Evolutionary conservation across 37 sponge, comb jelly and placozoan genomes (phyloP), one percentile per base, ranked within the genome.

Genomic region (Theonella swinhoei): DNA sequence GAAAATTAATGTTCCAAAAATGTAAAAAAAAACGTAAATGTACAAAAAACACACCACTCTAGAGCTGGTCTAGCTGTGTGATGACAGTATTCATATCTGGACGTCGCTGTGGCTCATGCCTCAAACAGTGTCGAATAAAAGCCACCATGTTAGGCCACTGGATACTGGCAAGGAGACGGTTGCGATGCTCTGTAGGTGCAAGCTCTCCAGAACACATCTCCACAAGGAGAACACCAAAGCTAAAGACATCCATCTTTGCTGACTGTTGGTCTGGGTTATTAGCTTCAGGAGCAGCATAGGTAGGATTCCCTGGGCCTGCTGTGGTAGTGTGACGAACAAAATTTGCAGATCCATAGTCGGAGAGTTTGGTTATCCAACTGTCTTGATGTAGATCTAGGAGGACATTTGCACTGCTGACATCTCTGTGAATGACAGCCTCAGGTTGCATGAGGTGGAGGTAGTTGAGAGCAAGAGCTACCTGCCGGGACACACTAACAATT

Each of bases 161-260:
- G 42, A 39, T 25, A 28, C 28, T 3, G 42, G 29, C 32, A 34
- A 40, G 40, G 34, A 17, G 30, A 0, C 29, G 34, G 26, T 30
- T 34, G 25, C 2, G 26, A 0, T 39, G 30, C 38, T 42, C 70
- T 3, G 3, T 29, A 31, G 85, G 83, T 32, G 87, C 83, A 9
- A 86, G 75, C 32, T 78, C 42, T 7, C 79, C 72, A 54, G 81
- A 30, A 39, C 74, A 72, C 84, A 91, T 81, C 77, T 91, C 92
- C 25, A 84, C n/a, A 70, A 84, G 69, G 32, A 91, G 77, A 0
- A 91, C 68, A 1, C 92, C 92, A 64, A 80, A 87, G 42, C 92
- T 91, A 81, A 68, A 91, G n/a, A 87, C 88, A 63, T 92, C 93
- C 81, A 92, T 87, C 36, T 88, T 88, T 19, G 89, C 78, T 22